phyloP scores from a whole-genome alignment of 2,888 invertebrate species.

The Tubulanus polymorphus region DNA sequence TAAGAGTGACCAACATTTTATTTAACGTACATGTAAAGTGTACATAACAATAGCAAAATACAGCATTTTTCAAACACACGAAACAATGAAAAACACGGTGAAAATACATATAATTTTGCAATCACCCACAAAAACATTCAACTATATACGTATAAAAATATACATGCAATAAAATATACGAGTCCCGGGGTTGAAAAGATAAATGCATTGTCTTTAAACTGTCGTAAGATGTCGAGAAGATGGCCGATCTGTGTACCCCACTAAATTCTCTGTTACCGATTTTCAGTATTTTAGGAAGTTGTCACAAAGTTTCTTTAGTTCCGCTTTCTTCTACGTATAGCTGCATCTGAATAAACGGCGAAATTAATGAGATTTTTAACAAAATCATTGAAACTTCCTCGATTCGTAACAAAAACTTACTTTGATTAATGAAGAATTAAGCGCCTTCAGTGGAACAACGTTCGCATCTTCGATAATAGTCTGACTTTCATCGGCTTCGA shows the following conservation, averaged over 20 bases:
- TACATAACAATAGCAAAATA: neutral
- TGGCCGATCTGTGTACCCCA: too few species aligned
- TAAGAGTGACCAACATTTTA: too few species aligned
- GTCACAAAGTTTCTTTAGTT: neutral
- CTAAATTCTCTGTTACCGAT: too few species aligned
- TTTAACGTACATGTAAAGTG: too few species aligned
- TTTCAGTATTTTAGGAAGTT: neutral
- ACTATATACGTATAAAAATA: neutral
- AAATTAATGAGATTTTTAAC: neutral
- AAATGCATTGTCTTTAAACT: too few species aligned
- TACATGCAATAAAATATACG: neutral
- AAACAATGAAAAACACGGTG: neutral
- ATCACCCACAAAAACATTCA: neutral
- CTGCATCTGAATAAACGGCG: slow-evolving; percentile 25
- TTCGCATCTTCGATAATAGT: slow-evolving; percentile 27
- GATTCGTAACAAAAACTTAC: slow-evolving; percentile 15
- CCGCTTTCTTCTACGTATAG: slow-evolving; percentile 31
- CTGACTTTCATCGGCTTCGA: slow-evolving; percentile 35
- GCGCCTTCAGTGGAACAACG: slow-evolving; percentile 35
- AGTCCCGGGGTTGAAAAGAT: neutral
- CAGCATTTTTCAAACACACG: neutral
- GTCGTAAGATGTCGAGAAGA: too few species aligned
- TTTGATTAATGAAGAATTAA: slow-evolving; percentile 27
- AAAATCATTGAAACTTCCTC: neutral
- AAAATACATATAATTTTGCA: neutral